Percentiles rank a stretch among this genome's conserved stretches.
Conservation (phyloP, 2,888 invertebrate genomes). For the Stenolophus ochropezus region DNA sequence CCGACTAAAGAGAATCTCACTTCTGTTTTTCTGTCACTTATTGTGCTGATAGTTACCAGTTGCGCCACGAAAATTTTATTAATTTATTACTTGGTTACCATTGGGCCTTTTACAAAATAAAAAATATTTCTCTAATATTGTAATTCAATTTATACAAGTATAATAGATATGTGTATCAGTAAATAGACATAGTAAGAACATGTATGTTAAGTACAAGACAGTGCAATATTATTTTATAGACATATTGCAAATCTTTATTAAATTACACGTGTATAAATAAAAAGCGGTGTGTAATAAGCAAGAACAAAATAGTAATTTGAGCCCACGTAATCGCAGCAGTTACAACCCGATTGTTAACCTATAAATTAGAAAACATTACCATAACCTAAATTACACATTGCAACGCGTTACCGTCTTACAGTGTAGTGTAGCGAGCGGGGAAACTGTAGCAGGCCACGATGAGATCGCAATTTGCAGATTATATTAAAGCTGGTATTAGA, state of each 20-base stretch:
- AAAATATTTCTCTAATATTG: too few species aligned
- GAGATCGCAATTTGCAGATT: slow-evolving; percentile 49
- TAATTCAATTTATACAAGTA: too few species aligned
- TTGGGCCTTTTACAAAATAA: too few species aligned
- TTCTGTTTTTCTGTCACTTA: too few species aligned
- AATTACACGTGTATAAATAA: not conserved
- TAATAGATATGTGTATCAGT: not conserved
- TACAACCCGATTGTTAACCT: not conserved
- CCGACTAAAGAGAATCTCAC: too few species aligned
- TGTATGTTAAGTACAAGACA: not conserved
- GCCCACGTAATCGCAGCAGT: not conserved
- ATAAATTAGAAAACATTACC: slow-evolving; percentile 12
- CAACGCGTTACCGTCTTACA: slow-evolving; percentile 5
- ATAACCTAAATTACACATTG: slow-evolving; percentile 6
- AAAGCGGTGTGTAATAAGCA: not conserved
- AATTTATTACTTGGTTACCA: too few species aligned
- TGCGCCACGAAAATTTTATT: too few species aligned
- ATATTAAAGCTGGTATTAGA: slow-evolving; percentile 36
- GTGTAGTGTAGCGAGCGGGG: not conserved
- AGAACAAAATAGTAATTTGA: not conserved
- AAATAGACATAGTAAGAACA: not conserved
- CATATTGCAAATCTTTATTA: not conserved
- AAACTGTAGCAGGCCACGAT: slow-evolving; percentile 40
- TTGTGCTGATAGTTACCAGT: too few species aligned
- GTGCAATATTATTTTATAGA: not conserved